Evolutionary conservation across 1,140 invertebrate genomes (phyloP), one percentile per base, ranked within the genome.

Genomic region (Rhopalosiphum maidis): DNA sequence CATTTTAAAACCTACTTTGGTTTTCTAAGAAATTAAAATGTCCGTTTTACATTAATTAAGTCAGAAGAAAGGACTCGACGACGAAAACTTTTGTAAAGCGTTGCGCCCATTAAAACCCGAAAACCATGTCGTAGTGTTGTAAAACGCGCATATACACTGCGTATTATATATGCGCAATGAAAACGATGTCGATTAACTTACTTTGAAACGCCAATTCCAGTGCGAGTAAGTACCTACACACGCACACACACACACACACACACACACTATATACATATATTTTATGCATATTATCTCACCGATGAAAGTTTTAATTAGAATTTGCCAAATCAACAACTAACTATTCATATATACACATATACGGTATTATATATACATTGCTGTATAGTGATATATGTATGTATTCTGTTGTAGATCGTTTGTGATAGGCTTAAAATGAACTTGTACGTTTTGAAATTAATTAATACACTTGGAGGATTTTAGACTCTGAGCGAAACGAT

Each of bases 391-490:
- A 46, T 60, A 2, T 30, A 8, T 15, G 15, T 30, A 30, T 30
- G 25, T 4, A 77, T 18, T 77, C 5, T 77, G 30, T 15, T n/a
- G 5, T 77, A 77, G 30, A n/a, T 77, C 30, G 60, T 35, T 77
- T 77, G 30, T n/a, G 60, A 77, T 77, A 18, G 15, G 15, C 60
- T 77, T 77, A 4, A 68, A 68, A 68, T n/a, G 25, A 68, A 68
- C 60, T 68, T 68, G 25, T 68, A 77, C 60, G 60, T n/a, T 77
- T n/a, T n/a, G n/a, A 77, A 77, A 77, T 77, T n/a, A 77, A 77
- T 77, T 77, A n/a, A 15, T 18, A 77, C 22, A n/a, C 9, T 68
- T n/a, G 30, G 55, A 25, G 0, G 11, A 4, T 77, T 77, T 68
- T 15, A 5, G 30, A 68, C n/a, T 68, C 30, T 11, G 8, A 60